A percentile compares a stretch with the other conserved stretches of the same genome.
These are phyloP conservation scores for Bilobella aurantiaca DNA, from an alignment of 1,140 invertebrate genomes.

Conservation along the genomic window DNA sequence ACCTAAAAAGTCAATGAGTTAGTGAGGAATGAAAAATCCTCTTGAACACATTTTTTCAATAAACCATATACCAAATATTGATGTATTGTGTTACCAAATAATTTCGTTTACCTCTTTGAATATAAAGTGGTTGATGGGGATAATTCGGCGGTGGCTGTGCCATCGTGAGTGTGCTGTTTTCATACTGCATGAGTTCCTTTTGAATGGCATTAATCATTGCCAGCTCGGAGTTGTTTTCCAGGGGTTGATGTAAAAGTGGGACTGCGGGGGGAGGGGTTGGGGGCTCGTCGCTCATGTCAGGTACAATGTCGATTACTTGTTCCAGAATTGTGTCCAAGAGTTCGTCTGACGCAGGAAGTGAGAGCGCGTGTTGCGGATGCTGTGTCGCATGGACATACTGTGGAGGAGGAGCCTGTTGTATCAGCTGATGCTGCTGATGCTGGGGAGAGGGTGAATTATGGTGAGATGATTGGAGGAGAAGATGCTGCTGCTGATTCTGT, in stretches of 20 bases:
- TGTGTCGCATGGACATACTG: not conserved
- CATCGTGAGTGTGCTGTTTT: conserved; percentile 41
- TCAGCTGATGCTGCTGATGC: conserved; percentile 40
- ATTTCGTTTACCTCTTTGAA: not conserved
- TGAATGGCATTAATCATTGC: conserved; percentile 76
- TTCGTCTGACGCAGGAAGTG: conserved; percentile 51
- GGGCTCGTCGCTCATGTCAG: conserved; percentile 41
- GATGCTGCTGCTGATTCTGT: conserved; percentile 20
- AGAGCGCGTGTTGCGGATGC: conserved; percentile 39
- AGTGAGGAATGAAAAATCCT: too few relatives aligned
- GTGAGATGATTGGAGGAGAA: conserved; percentile 15
- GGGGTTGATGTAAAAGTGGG: not conserved
- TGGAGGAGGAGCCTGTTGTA: conserved; percentile 17
- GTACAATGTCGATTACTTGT: conserved; percentile 67
- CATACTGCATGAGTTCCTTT: conserved; percentile 74
- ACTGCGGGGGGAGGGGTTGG: not conserved
- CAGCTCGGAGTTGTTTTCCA: conserved; percentile 45
- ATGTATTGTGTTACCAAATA: not conserved
- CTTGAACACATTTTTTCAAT: too few relatives aligned
- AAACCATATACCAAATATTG: too few relatives aligned
- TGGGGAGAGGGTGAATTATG: not conserved
- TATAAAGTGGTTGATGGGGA: conserved; percentile 7
- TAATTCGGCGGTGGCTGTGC: conserved; percentile 8
- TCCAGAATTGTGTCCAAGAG: conserved; percentile 69
- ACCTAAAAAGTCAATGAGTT: not conserved